These are phyloP conservation scores for Dastarcus helophoroides DNA, from an alignment of 2,888 invertebrate genomes.

Conservation along the genomic window DNA sequence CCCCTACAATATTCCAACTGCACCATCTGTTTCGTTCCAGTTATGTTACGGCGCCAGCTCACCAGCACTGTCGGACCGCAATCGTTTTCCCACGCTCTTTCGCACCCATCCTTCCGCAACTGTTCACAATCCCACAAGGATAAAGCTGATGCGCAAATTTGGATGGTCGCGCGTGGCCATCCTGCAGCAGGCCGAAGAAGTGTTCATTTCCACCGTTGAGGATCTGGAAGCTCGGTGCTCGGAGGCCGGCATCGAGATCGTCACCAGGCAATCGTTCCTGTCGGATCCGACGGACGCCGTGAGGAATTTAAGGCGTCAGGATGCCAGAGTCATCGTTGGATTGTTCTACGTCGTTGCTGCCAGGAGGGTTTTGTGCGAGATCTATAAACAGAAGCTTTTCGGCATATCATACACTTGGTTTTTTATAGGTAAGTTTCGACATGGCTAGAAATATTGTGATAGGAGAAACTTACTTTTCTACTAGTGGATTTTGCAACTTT, in stretches of 20 bases:
- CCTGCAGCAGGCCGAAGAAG: conserved; percentile 96
- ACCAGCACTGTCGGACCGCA: conserved; percentile 92
- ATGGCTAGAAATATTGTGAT: neutral
- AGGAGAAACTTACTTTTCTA: neutral
- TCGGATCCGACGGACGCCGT: conserved; percentile 96
- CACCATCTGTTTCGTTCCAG: conserved; percentile 45
- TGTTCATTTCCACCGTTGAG: conserved; percentile 80
- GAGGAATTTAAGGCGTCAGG: conserved; percentile 84
- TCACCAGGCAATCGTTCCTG: conserved; percentile 91
- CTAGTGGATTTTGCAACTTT: too few species aligned
- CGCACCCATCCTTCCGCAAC: conserved; percentile 99
- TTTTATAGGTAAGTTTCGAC: conserved; percentile 71
- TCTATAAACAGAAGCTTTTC: conserved; percentile 86
- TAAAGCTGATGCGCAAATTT: conserved; percentile 93
- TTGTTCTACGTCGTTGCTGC: conserved; percentile 98
- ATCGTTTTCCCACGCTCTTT: conserved; percentile 94
- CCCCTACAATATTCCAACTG: too few species aligned
- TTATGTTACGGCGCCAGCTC: conserved; percentile 98
- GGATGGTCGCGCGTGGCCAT: conserved; percentile 97
- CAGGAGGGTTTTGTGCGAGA: conserved; percentile 89
- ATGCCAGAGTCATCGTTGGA: conserved; percentile 95
- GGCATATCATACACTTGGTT: conserved; percentile 98
- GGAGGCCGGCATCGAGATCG: conserved; percentile 86
- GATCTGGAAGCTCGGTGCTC: conserved; percentile 91
- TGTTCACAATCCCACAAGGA: conserved; percentile 95